A percentile compares a stretch with the other conserved stretches of the same genome.
Evolutionary conservation across 2,797 vertebrate species (phyloP).

Genomic region (Rhinophrynus dorsalis): DNA sequence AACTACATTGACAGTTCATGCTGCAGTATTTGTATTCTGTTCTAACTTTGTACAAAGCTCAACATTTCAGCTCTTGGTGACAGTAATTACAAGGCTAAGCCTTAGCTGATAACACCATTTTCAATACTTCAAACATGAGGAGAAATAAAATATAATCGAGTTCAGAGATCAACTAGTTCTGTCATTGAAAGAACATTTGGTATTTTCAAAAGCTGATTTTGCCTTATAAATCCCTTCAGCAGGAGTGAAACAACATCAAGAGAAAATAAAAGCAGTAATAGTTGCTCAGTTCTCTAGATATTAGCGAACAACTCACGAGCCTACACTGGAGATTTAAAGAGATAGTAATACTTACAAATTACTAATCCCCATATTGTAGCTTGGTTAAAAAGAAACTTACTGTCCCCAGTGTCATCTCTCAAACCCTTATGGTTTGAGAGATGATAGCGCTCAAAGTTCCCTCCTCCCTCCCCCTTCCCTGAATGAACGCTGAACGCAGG

Average conservation of each 20-base stretch:
- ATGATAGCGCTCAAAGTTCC: too few relatives aligned
- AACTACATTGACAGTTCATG: too few relatives aligned
- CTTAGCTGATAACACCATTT: conserved; percentile 7
- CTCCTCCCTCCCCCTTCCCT: too few relatives aligned
- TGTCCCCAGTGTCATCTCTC: too few relatives aligned
- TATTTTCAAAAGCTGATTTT: neutral
- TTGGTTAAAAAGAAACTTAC: too few relatives aligned
- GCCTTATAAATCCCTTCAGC: neutral
- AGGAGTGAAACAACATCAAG: neutral
- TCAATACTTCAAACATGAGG: neutral
- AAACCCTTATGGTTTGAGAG: too few relatives aligned
- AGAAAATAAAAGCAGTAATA: neutral
- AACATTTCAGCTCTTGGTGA: neutral
- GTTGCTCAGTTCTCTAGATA: too few relatives aligned
- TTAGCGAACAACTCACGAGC: too few relatives aligned
- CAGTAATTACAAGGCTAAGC: neutral
- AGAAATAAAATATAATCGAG: conserved; percentile 19
- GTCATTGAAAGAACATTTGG: conserved; percentile 10
- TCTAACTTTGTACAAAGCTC: neutral
- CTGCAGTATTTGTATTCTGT: neutral
- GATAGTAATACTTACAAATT: too few relatives aligned
- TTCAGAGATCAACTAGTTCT: conserved; percentile 17
- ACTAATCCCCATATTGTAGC: too few relatives aligned
- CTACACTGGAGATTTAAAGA: too few relatives aligned
- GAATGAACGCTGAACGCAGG: too few relatives aligned